Base-by-base conservation (phyloP, 2,113 vertebrate species). In the Tautogolabrus adspersus region DNA sequence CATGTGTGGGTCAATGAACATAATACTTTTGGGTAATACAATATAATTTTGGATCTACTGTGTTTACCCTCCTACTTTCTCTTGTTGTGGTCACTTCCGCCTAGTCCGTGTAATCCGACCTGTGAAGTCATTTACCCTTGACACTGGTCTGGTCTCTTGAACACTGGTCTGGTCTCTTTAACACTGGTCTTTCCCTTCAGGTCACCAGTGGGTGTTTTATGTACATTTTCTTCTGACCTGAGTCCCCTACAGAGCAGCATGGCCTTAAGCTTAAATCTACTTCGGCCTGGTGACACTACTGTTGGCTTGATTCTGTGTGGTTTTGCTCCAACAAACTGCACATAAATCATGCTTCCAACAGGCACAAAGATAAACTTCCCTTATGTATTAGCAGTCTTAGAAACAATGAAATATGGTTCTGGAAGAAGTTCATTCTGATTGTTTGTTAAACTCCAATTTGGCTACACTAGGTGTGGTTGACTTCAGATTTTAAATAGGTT, bases 401-500 rank as follows among this genome's bases (percentile, higher is more conserved):
- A 79, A 40, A 47, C 56, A 77, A 18, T 15, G 58, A 79, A 85
- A 79, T 65, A 63, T 65, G 64, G 60, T 73, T 82, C 72, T 83
- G 58, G 76, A 74, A 71, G 22, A 56, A 68, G 65, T 78, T 11
- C 23, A 65, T 63, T 61, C 55, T 67, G 18, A 73, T 80, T 77
- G 68, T 57, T 44, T 78, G 68, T 54, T 44, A 74, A 80, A 69
- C 21, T 3, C 37, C 66, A 26, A 83, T 72, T 62, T 87, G 61
- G 57, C 65, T 78, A 46, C 59, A 68, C 18, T 44, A 62, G 68
- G 66, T 82, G 75, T 72, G 66, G 30, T 66, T 76, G 80, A 85
- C 57, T 81, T 81, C 59, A 91, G 69, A 83, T 38, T 90, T 89
- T 90, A 94, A 92, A 93, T 94, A 92, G 92, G 94, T 92, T 94